Base-by-base conservation (phyloP, 1,140 invertebrate genomes). In the Temnothorax curvispinosus region DNA sequence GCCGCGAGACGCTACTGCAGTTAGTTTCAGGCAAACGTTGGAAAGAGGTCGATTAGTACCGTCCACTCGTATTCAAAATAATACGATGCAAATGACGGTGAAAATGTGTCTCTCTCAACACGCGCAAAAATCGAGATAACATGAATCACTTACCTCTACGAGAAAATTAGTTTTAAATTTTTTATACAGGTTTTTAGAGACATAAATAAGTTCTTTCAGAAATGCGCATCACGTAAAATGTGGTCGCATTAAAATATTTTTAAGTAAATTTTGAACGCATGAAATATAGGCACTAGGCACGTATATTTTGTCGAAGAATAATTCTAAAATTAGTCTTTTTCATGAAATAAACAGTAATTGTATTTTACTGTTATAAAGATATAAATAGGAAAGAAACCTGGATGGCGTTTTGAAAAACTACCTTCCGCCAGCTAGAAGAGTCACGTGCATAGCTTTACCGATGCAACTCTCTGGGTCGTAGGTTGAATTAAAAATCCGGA, bases 401-500 rank as follows among this genome's bases (percentile, higher is more conserved):
- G 6, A 15, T 1, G 21, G 2, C 41, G 18, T 38, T 78, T n/a
- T 38, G 60, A 78, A n/a, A 78, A 65, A 78, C 11, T 64, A 47
- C 3, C 27, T n/a, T 6, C 11, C 38, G 13, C 9, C 9, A 35
- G 27, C 18, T 65, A 6, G 18, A 47, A 15, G 58, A 78, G 18
- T 65, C 60, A 65, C 58, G 60, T 78, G 60, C 35, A 54, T 69
- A 56, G 77, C 50, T 81, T 81, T 71, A 44, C 13, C 52, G 65
- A 32, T 71, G 65, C 38, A 56, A 71, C 38, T 81, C 50, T 44
- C 78, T 44, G 65, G 38, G 50, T 27, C 50, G 50, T 71, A 81
- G 52, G 47, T 56, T 81, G 65, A 81, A 81, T 81, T 81, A 81
- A 81, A 81, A 81, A 81, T 81, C 78, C 50, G 13, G 64, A 81